These are phyloP conservation scores for Exocentrus adspersus DNA, from an alignment of 2,888 invertebrate genomes.

Conservation along the genomic window DNA sequence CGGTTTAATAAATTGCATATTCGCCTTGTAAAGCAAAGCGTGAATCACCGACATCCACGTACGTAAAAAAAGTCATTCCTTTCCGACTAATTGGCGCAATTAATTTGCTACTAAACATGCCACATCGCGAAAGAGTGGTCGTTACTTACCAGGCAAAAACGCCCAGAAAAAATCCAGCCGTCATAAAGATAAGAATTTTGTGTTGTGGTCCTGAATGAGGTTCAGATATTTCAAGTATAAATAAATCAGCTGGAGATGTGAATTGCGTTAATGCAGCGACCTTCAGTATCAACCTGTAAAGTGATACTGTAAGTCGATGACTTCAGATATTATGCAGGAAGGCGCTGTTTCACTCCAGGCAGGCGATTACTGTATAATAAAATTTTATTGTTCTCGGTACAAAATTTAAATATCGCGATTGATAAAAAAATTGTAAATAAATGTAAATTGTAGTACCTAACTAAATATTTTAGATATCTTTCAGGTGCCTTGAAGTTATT, in stretches of 20 bases:
- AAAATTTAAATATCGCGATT: too few relatives aligned
- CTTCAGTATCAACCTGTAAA: not conserved
- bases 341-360: too few relatives aligned
- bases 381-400: too few relatives aligned
- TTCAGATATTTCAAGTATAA: not conserved
- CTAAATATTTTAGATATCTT: too few relatives aligned
- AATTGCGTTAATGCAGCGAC: not conserved
- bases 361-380: too few relatives aligned
- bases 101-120: slow-evolving; percentile 39
- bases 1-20: not conserved
- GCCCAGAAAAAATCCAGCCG: not conserved
- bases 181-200: not conserved
- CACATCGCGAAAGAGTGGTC: slow-evolving; percentile 9
- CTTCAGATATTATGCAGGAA: too few relatives aligned
- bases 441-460: too few relatives aligned
- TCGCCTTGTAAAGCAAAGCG: not conserved
- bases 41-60: slow-evolving; percentile 1
- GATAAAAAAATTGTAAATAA: too few relatives aligned
- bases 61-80: slow-evolving; percentile 12
- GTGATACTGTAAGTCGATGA: too few relatives aligned
- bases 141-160: slow-evolving; percentile 4
- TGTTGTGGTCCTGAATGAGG: not conserved
- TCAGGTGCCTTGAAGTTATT: too few relatives aligned
- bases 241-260: not conserved
- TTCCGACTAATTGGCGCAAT: slow-evolving; percentile 40